These are phyloP conservation scores for Drosophila bipectinata DNA, from an alignment of 1,140 invertebrate species.

Conservation along the genomic window DNA sequence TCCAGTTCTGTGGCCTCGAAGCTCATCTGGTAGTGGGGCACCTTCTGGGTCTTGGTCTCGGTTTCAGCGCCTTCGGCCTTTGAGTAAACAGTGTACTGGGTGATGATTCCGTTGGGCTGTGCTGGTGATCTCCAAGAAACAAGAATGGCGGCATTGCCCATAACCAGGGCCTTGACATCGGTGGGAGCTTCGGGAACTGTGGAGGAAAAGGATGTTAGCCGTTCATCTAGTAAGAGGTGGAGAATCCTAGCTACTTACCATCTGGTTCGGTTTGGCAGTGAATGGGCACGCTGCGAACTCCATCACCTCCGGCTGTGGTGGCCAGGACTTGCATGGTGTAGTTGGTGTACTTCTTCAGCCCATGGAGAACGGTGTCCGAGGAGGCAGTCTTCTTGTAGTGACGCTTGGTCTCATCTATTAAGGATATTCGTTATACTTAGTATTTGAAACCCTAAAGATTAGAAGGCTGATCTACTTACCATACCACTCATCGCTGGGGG, in stretches of 20 bases:
- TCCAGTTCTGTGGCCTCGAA: conserved; percentile 94
- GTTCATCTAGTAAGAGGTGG: no score
- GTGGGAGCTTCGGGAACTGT: conserved; percentile 96
- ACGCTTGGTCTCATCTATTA: conserved; percentile 94
- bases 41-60: conserved; percentile 88
- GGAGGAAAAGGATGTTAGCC: no score
- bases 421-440: background rate
- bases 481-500: conserved; percentile 95
- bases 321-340: conserved; percentile 98
- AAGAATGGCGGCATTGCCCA: conserved; percentile 95
- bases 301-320: conserved; percentile 97
- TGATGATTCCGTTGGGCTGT: conserved; percentile 96
- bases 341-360: conserved; percentile 97
- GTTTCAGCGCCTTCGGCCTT: conserved; percentile 89
- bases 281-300: conserved; percentile 94
- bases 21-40: conserved; percentile 88
- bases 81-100: conserved; percentile 96
- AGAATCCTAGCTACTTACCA: conserved; percentile 87
- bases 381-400: conserved; percentile 96
- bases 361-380: conserved; percentile 96
- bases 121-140: conserved; percentile 96
- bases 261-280: conserved; percentile 98
- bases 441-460: background rate
- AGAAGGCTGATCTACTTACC: conserved; percentile 86
- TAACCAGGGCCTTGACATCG: conserved; percentile 95